Base-by-base conservation (phyloP, 2,888 invertebrate species). In the Spilarctia lutea region DNA sequence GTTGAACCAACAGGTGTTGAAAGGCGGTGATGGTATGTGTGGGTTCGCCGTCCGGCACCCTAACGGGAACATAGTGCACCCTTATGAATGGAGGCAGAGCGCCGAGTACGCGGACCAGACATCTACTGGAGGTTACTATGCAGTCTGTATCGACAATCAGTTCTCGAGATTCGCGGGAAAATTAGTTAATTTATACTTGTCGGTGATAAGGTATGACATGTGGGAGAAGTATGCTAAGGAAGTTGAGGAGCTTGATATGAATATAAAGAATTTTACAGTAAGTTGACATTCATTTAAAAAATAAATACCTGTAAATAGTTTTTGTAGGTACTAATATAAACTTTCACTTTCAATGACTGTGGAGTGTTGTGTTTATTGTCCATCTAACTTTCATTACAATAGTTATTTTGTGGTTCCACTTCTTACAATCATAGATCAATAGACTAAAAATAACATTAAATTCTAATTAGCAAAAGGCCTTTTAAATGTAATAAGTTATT, bases 201-300 rank as follows among this genome's bases (percentile, higher is more conserved):
- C 99, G 0, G 98, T 99, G 8, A 98, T 99, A 74, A 97, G 98
- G 88, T 98, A 98, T 87, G 99, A 99, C 88, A 97, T 98, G 92
- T 99, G 99, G 99, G 98, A 99, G 87, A 97, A 98, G 88, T 99
- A 98, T 87, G 97, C 98, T 0, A 97, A 98, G 90, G 99, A 99
- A 93, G 96, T 99, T 35, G 98, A 99, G 89, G 98, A 98, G 68
- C 92, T 99, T 78, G 98, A 99, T 89, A 96, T 98, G 89, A 98
- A 98, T 84, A 98, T 99, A 87, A 97, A 98, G 83, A 99, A 99
- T 91, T 99, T 99, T 87, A 99, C 99, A 68, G 98, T 98, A 92
- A 96, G 96, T 96, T 66, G 16, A 27, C 10, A 27, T 27, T 27
- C 11, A 45, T 68, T 63, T 30, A 63, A 8, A 30, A 63, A 30